Evolutionary conservation across 2,113 vertebrate genomes (phyloP).

Genomic region (Mola mola): DNA sequence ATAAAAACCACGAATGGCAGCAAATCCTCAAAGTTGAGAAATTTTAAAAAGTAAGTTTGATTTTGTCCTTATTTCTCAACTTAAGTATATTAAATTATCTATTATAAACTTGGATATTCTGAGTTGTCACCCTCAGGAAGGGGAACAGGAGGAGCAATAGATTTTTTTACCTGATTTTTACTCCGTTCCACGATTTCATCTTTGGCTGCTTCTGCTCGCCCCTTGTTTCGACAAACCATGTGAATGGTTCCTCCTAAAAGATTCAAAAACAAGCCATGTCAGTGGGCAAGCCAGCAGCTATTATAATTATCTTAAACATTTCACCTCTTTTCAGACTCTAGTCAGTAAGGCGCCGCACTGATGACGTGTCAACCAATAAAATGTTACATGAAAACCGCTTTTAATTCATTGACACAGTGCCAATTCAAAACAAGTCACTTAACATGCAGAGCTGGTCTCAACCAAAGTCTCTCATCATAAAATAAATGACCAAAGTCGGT

Average conservation of each 20-base stretch:
- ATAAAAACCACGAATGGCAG: too few species aligned
- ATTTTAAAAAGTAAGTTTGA: too few species aligned
- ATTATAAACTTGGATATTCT: too few species aligned
- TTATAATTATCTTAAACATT: constrained; percentile 47
- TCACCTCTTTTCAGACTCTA: background rate
- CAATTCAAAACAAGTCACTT: too few species aligned
- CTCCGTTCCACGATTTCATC: constrained; percentile 82
- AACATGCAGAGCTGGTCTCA: too few species aligned
- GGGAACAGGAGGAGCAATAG: background rate
- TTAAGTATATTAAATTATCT: too few species aligned
- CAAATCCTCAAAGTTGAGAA: too few species aligned
- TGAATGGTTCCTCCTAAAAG: constrained; percentile 87
- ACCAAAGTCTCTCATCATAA: too few species aligned
- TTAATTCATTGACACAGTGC: too few species aligned
- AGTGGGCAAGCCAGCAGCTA: background rate
- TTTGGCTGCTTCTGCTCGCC: constrained; percentile 79
- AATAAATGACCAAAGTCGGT: too few species aligned
- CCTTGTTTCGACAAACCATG: constrained; percentile 85
- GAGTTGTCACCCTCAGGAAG: background rate
- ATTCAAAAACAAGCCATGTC: background rate
- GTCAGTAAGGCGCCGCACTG: background rate
- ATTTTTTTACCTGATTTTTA: constrained; percentile 78
- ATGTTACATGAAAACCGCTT: background rate
- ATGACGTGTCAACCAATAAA: background rate
- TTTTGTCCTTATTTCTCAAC: too few species aligned